Conservation (phyloP, 92 coral and sea anemone genomes). For the Isaurus tuberculatus region DNA sequence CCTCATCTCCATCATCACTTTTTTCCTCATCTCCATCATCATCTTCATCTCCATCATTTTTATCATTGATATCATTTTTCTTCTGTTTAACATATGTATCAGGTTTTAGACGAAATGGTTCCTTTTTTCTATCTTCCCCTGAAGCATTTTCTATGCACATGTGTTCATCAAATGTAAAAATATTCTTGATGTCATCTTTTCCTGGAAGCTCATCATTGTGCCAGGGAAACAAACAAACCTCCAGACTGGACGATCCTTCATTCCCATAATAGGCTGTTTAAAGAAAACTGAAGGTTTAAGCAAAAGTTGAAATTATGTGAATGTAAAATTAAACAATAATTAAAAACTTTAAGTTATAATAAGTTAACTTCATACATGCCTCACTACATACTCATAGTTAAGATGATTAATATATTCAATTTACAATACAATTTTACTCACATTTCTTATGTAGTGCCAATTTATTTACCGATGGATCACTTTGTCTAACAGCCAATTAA, state of each 20-base stretch:
- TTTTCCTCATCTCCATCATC: not conserved
- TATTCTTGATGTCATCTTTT: conserved; percentile 32
- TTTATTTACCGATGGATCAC: too few relatives aligned
- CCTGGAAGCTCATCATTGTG: conserved; percentile 58
- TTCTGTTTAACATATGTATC: not conserved
- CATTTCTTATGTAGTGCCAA: too few relatives aligned
- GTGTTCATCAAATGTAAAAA: conserved; percentile 62
- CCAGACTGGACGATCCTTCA: conserved; percentile 52
- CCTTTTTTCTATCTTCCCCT: not conserved
- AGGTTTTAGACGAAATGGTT: not conserved
- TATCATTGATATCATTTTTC: conserved; percentile 33
- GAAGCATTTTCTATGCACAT: conserved; percentile 21
- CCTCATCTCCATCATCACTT: not conserved
- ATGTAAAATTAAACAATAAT: not conserved
- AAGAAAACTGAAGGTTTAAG: not conserved
- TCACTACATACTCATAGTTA: too few relatives aligned
- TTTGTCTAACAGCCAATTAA: too few relatives aligned
- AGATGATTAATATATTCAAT: too few relatives aligned
- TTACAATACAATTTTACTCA: too few relatives aligned
- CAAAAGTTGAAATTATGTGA: not conserved
- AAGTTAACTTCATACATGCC: too few relatives aligned
- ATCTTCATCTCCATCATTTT: not conserved
- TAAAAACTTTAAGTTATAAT: not conserved
- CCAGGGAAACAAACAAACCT: conserved; percentile 66
- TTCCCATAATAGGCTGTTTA: conserved; percentile 40